Percentiles rank a stretch among this genome's conserved stretches.
These are phyloP conservation scores for Eilema depressum DNA, from an alignment of 2,888 invertebrate species.

Conservation along the genomic window DNA sequence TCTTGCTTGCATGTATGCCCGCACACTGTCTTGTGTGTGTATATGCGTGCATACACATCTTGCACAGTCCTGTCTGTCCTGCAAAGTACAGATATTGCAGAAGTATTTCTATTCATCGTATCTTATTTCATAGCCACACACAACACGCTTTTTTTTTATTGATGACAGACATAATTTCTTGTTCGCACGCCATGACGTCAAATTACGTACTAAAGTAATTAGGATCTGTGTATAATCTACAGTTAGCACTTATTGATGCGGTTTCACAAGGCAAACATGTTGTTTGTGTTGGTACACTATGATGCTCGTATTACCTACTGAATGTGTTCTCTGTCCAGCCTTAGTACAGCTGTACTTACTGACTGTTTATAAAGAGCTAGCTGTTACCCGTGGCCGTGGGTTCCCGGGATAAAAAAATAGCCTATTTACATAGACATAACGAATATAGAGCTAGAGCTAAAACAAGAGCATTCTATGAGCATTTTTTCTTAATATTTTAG, in stretches of 20 bases:
- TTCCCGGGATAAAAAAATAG: background rate
- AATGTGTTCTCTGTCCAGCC: background rate
- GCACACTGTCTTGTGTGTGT: no score
- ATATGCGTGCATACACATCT: no score
- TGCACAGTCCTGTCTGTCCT: no score
- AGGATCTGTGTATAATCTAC: constrained; percentile 22
- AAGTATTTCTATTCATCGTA: no score
- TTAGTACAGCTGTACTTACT: background rate
- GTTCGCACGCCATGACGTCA: constrained; percentile 67
- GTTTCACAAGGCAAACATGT: constrained; percentile 14
- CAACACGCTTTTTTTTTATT: constrained; percentile 39
- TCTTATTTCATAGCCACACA: constrained; percentile 33
- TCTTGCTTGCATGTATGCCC: no score
- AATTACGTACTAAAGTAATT: constrained; percentile 47
- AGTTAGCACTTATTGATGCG: constrained; percentile 21
- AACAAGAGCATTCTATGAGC: no score
- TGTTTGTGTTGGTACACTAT: background rate
- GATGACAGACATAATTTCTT: constrained; percentile 46
- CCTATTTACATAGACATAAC: no score
- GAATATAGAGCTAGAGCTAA: no score
- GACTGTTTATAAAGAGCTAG: background rate
- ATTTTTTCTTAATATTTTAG: no score
- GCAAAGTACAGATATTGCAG: no score
- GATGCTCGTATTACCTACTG: no score
- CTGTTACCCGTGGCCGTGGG: background rate